Percentiles rank a stretch among this genome's conserved stretches.
These are phyloP conservation scores for Zaprionus tsacasi DNA, from an alignment of 1,140 invertebrate genomes.

Conservation along the genomic window DNA sequence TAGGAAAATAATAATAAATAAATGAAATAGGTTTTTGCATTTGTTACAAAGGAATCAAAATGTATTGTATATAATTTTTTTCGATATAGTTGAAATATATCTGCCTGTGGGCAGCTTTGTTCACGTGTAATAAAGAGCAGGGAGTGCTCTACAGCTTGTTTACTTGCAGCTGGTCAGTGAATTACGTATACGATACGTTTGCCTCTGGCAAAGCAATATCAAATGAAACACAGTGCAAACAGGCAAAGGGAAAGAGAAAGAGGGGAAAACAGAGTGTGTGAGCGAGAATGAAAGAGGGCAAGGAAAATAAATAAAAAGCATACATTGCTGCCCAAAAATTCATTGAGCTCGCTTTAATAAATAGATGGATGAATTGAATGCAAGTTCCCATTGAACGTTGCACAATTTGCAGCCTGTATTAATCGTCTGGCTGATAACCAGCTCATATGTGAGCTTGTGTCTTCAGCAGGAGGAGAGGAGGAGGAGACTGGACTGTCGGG, in stretches of 20 bases:
- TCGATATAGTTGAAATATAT: slow-evolving; percentile 5
- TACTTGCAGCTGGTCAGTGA: slow-evolving; percentile 51
- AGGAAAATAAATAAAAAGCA: slow-evolving; percentile 35
- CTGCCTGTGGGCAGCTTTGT: not conserved
- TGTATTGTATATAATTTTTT: not conserved
- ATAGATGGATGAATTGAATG: not conserved
- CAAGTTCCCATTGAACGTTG: not conserved
- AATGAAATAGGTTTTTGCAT: not conserved
- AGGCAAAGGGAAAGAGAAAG: too few species aligned
- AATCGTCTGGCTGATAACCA: not conserved
- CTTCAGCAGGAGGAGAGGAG: too few species aligned
- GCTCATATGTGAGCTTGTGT: not conserved
- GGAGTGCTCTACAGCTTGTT: slow-evolving; percentile 13
- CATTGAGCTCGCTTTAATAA: slow-evolving; percentile 1
- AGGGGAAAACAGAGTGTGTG: slow-evolving; percentile 15
- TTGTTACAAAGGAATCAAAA: not conserved
- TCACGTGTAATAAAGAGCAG: slow-evolving; percentile 29
- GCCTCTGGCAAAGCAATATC: slow-evolving; percentile 28
- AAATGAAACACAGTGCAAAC: slow-evolving; percentile 20
- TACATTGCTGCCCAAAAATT: slow-evolving; percentile 9
- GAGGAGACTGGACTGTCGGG: not conserved
- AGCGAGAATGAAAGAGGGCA: slow-evolving; percentile 22
- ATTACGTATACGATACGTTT: slow-evolving; percentile 45
- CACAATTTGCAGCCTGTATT: not conserved
- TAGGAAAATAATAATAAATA: not conserved